Evolutionary conservation across 2,113 vertebrate species (phyloP).

Genomic region (Athene noctua): DNA sequence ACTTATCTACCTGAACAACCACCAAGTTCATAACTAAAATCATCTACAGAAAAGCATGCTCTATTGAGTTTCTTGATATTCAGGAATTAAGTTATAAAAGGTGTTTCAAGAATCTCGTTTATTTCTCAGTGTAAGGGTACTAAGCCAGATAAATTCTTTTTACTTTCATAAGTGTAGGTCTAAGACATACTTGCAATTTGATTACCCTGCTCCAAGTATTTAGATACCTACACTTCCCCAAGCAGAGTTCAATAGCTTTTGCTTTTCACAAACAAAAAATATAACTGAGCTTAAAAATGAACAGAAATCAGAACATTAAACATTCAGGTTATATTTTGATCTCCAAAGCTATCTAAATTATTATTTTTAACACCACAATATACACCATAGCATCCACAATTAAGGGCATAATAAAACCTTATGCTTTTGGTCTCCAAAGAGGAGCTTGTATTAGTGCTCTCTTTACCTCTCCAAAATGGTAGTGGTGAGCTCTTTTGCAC

Average conservation of each 20-base stretch:
- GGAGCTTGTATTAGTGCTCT: not conserved
- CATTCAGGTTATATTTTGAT: not conserved
- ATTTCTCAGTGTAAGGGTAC: not conserved
- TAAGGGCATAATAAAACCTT: not conserved
- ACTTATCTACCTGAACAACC: not conserved
- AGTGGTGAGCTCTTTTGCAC: constrained; percentile 84
- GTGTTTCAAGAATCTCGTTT: not conserved
- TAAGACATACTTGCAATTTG: not conserved
- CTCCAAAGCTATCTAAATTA: not conserved
- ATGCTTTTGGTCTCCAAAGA: not conserved
- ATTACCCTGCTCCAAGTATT: not conserved
- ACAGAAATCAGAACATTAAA: not conserved
- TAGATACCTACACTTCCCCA: not conserved
- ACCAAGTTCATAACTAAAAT: not conserved
- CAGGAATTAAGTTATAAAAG: not conserved
- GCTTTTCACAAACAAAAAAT: not conserved
- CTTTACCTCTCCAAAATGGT: constrained; percentile 75
- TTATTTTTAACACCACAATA: not conserved
- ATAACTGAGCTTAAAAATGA: not conserved
- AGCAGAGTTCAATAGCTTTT: not conserved
- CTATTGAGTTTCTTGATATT: not conserved
- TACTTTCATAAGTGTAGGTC: not conserved
- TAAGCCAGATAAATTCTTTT: not conserved
- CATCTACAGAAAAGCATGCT: not conserved
- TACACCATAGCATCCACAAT: not conserved